These are phyloP conservation scores for Thermophis baileyi DNA, from an alignment of 2,113 vertebrate species.

Conservation along the genomic window DNA sequence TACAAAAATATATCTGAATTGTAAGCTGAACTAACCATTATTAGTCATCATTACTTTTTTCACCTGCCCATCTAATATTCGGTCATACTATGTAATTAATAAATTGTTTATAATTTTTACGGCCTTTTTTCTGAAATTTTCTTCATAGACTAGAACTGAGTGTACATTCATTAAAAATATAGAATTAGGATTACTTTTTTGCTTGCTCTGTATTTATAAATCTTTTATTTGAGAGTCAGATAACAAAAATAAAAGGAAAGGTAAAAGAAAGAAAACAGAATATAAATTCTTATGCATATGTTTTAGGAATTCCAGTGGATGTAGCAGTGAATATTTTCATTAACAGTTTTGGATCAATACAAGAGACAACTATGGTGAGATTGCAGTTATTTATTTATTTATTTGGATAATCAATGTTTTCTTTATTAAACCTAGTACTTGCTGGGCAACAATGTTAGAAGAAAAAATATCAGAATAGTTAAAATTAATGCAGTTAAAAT, in stretches of 20 bases:
- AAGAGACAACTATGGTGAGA: conserved; percentile 98
- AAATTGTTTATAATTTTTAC: neutral
- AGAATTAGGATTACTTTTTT: neutral
- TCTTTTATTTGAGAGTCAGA: neutral
- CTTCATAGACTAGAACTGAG: neutral
- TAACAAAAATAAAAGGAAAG: conserved; percentile 11
- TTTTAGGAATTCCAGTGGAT: conserved; percentile 91
- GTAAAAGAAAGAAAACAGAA: conserved; percentile 14
- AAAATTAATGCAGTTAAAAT: neutral
- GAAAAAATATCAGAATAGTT: neutral
- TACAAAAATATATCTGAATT: neutral
- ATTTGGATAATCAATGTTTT: neutral
- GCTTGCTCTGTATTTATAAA: neutral
- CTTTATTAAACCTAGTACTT: neutral
- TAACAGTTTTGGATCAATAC: conserved; percentile 99
- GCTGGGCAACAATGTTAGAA: neutral
- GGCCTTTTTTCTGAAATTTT: neutral
- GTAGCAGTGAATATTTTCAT: conserved; percentile 98
- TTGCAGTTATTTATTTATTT: conserved; percentile 5
- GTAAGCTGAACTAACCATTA: neutral
- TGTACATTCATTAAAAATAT: neutral
- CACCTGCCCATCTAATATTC: neutral
- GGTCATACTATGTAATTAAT: neutral
- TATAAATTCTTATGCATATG: conserved; percentile 45
- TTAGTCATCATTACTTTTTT: neutral